Percentiles rank a stretch among this genome's conserved stretches.
Conservation (phyloP, 2,888 invertebrate species). For the Limnephilus lunatus region DNA sequence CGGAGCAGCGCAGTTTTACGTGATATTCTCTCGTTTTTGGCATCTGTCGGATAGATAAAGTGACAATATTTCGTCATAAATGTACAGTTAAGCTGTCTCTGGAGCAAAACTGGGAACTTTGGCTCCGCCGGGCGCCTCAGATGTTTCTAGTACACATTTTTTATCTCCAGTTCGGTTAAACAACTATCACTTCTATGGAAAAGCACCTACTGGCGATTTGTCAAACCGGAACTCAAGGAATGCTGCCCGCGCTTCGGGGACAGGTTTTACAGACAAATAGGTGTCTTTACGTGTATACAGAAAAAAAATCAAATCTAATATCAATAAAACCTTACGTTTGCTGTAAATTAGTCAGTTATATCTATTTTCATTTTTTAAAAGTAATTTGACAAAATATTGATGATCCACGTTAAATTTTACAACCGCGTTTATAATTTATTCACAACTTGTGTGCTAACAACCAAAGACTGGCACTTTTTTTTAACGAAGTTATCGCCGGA, state of each 20-base stretch:
- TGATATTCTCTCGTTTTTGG: background rate
- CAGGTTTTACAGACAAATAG: conserved; percentile 61
- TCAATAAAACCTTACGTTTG: conserved; percentile 65
- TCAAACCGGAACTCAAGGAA: conserved; percentile 66
- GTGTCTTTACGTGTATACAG: conserved; percentile 39
- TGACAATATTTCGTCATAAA: conserved; percentile 59
- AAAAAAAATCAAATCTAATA: conserved; percentile 59
- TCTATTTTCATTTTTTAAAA: background rate
- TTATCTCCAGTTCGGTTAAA: conserved; percentile 60
- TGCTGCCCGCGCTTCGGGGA: conserved; percentile 63
- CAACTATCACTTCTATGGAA: conserved; percentile 65
- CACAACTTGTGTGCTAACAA: background rate
- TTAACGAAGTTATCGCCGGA: background rate
- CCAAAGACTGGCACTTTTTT: background rate
- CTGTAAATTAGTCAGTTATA: conserved; percentile 52
- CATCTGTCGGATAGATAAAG: conserved; percentile 24
- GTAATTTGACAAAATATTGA: conserved; percentile 2
- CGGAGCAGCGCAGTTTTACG: background rate
- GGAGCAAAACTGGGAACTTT: conserved; percentile 33
- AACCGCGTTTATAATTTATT: background rate
- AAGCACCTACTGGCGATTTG: conserved; percentile 63
- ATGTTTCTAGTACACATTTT: conserved; percentile 58
- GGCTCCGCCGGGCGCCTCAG: conserved; percentile 41
- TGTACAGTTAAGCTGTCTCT: conserved; percentile 53
- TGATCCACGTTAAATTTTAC: background rate